These are phyloP conservation scores for Phasianus colchicus DNA, from an alignment of 2,113 vertebrate genomes.

Conservation along the genomic window DNA sequence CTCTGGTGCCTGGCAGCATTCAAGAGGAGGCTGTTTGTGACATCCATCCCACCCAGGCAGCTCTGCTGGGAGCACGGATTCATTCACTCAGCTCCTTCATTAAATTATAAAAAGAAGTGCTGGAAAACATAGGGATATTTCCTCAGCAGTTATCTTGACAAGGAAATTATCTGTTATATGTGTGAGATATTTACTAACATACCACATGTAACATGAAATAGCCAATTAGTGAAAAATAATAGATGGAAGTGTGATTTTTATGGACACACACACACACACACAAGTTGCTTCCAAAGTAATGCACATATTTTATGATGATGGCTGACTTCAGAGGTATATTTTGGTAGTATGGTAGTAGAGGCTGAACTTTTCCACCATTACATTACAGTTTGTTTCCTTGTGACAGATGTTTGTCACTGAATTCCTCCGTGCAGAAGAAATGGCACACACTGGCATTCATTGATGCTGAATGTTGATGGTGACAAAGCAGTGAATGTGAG, in stretches of 20 bases:
- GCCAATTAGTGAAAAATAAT: neutral
- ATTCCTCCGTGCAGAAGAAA: too few relatives aligned
- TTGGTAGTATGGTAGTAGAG: too few relatives aligned
- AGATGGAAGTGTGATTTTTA: neutral
- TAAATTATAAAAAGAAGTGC: neutral
- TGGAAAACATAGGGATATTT: neutral
- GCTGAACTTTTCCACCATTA: too few relatives aligned
- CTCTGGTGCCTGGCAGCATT: neutral
- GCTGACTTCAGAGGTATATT: too few relatives aligned
- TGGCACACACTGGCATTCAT: too few relatives aligned
- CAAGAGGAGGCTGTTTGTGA: neutral
- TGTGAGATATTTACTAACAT: neutral
- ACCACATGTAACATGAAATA: neutral
- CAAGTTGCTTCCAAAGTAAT: too few relatives aligned
- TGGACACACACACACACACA: neutral
- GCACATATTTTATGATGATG: too few relatives aligned
- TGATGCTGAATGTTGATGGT: too few relatives aligned
- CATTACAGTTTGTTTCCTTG: too few relatives aligned
- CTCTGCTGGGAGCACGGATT: neutral
- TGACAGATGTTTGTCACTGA: too few relatives aligned
- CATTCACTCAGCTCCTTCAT: neutral
- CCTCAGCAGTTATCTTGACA: conserved; percentile 14
- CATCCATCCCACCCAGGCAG: neutral
- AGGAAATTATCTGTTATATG: neutral
- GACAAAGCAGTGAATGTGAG: too few relatives aligned